Base-by-base conservation (phyloP, 2,113 vertebrate species). In the Chroicocephalus ridibundus region DNA sequence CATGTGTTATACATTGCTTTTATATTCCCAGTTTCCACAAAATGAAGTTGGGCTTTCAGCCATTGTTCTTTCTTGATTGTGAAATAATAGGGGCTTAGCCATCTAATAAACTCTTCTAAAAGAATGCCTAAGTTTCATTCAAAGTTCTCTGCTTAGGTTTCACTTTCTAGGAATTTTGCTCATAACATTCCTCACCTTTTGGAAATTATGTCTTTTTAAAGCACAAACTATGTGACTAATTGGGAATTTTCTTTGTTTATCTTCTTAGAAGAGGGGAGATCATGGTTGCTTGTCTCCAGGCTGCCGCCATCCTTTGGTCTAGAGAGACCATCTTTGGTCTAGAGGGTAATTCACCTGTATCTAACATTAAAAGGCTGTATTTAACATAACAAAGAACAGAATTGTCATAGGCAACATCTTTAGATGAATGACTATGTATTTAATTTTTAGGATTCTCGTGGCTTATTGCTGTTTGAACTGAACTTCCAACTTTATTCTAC, bases 11-110 rank as follows among this genome's bases (percentile, higher is more conserved):
- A 14, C 13, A 26, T 77, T 54, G 31, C 22, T 83, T 83, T 88
- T 70, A 46, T 74, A 75, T 32, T 91, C 64, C 58, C 4, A 49
- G 13, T 91, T 96, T 94, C 51, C 54, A 46, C 13, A 88, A 92
- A 94, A 80, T 75, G 2, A 71, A 10, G 9, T 84, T 64, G 29
- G 47, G 9, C 10, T 84, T 86, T 58, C 42, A 81, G 38, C 71
- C 55, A 91, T 95, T 94, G 16, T 46, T 92, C 62, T 77, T 90
- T 86, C 64, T 74, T 91, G 76, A 81, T 88, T 78, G 80, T 92
- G 72, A 94, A 94, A 89, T 83, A 6, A 1, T 64, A 58, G 32
- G 13, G 8, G 8, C 66, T 90, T 94, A 94, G 38, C 38, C 46
- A 81, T 92, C 68, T 92, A 57, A 88, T 69, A 88, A 93, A 74